These are phyloP conservation scores for Pseudoips prasinana DNA, from an alignment of 2,888 invertebrate genomes.

Conservation along the genomic window DNA sequence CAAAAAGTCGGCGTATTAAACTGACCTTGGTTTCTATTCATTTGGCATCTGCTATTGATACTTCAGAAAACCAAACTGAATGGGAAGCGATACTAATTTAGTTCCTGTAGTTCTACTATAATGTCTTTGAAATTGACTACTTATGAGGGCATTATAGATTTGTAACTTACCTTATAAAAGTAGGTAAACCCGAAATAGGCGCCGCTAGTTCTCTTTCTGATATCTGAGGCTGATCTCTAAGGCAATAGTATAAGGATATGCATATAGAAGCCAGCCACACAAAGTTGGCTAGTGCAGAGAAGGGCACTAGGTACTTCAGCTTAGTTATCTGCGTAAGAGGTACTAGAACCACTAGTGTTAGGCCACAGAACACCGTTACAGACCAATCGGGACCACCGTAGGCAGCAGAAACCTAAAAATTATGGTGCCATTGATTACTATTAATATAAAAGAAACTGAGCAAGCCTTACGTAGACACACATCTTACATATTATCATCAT, in stretches of 20 bases:
- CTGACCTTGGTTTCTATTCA: too few species aligned
- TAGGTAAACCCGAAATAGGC: constrained; percentile 85
- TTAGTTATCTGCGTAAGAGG: constrained; percentile 88
- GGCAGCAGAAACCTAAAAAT: constrained; percentile 77
- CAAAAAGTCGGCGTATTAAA: too few species aligned
- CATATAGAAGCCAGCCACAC: constrained; percentile 90
- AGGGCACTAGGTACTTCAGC: constrained; percentile 92
- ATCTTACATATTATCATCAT: too few species aligned
- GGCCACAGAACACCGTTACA: constrained; percentile 83
- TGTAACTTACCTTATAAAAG: constrained; percentile 88
- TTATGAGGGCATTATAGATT: too few species aligned
- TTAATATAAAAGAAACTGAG: too few species aligned
- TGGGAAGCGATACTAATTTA: too few species aligned
- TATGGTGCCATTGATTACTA: too few species aligned
- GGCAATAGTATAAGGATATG: constrained; percentile 92
- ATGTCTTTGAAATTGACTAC: too few species aligned
- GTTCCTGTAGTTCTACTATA: too few species aligned
- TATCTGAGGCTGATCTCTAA: constrained; percentile 76
- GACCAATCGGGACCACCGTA: constrained; percentile 79
- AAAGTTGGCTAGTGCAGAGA: constrained; percentile 93
- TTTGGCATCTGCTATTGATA: too few species aligned
- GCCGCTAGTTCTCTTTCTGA: constrained; percentile 70
- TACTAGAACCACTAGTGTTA: constrained; percentile 85
- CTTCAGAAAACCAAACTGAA: too few species aligned
- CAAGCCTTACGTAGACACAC: too few species aligned